Evolutionary conservation across 1,140 invertebrate genomes (phyloP).

Genomic region (Drosophila kepulauana): DNA sequence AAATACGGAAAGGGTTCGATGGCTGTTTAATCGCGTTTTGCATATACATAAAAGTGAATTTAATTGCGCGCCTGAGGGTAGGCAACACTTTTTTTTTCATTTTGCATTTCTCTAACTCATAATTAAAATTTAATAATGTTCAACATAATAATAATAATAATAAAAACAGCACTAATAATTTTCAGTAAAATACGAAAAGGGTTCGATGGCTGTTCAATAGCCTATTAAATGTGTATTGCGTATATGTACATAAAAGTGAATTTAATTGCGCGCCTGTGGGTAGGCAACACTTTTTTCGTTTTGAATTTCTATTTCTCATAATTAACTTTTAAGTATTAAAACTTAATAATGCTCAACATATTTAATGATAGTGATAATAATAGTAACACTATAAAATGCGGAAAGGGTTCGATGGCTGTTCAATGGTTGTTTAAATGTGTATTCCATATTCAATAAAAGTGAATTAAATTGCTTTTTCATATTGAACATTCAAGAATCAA

Average conservation of each 20-base stretch:
- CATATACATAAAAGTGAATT: background rate
- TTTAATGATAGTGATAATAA: background rate
- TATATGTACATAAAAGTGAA: background rate
- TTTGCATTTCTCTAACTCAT: too few species aligned
- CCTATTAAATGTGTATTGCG: background rate
- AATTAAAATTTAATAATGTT: too few species aligned
- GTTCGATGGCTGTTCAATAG: constrained; percentile 2
- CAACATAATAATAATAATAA: background rate
- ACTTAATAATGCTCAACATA: background rate
- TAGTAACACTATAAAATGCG: background rate
- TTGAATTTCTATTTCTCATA: too few species aligned
- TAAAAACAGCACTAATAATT: background rate
- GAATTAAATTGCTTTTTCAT: background rate
- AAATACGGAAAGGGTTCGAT: background rate
- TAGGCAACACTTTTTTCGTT: too few species aligned
- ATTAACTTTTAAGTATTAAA: too few species aligned
- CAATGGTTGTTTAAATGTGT: constrained; percentile 11
- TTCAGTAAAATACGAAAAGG: too few species aligned
- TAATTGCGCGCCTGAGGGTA: constrained; percentile 16
- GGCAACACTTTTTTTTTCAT: too few species aligned
- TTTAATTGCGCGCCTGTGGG: constrained; percentile 21
- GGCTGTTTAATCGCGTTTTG: constrained; percentile 2
- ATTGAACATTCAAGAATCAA: too few species aligned
- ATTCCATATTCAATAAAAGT: background rate
- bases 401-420: background rate